phyloP scores from a whole-genome alignment of 2,797 vertebrate species.

The Rhincodon typus region DNA sequence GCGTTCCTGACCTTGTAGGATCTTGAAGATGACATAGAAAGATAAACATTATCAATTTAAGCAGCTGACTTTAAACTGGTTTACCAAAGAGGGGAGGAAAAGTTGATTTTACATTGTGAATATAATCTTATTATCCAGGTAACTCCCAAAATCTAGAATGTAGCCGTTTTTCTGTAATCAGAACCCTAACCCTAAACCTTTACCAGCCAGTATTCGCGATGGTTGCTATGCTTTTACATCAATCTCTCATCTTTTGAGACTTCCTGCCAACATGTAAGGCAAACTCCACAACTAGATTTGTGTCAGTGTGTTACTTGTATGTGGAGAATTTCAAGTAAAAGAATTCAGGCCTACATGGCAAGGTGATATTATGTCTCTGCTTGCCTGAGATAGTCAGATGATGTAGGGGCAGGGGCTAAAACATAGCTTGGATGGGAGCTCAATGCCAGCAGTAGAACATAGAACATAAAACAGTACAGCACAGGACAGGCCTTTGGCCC shows the following conservation, averaged over 20 bases:
- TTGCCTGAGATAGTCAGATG: background rate
- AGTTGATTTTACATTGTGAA: slow-evolving; percentile 12
- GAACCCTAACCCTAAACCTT: too few relatives aligned
- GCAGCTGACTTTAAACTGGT: slow-evolving; percentile 8
- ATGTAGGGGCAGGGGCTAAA: background rate
- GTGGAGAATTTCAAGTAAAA: background rate
- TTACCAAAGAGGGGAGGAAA: background rate
- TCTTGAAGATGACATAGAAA: slow-evolving; percentile 14
- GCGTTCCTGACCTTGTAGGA: background rate
- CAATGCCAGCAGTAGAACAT: too few relatives aligned
- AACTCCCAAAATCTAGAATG: background rate
- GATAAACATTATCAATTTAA: slow-evolving; percentile 27
- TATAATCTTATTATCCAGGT: slow-evolving; percentile 12
- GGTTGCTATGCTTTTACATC: background rate
- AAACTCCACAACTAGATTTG: background rate
- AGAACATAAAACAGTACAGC: too few relatives aligned
- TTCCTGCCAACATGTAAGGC: background rate
- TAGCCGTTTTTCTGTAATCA: background rate
- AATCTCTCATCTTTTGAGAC: too few relatives aligned
- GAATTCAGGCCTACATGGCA: background rate
- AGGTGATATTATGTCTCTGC: background rate
- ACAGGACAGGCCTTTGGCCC: too few relatives aligned
- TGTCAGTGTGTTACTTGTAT: background rate
- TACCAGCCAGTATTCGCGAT: background rate
- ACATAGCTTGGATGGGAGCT: background rate